Evolutionary conservation across 1,140 invertebrate genomes (phyloP), one percentile per base, ranked within the genome.

Genomic region (Hormaphis cornu): DNA sequence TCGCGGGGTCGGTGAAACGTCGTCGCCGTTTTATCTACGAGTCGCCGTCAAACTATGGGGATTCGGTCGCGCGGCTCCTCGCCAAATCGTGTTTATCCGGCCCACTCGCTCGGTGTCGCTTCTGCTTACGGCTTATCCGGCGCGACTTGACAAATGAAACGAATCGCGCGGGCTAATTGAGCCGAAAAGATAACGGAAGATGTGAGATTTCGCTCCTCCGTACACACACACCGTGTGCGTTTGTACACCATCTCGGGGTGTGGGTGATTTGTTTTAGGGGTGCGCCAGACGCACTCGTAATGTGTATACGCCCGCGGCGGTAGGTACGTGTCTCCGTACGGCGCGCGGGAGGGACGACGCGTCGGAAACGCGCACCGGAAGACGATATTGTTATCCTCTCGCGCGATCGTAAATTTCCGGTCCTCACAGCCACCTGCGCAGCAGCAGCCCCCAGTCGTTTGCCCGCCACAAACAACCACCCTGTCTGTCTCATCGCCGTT

Each of bases 181-280:
- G 61, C 61, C 28, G 61, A 66, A 66, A 66, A 66, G 44, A 66
- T 48, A 66, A 66, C 61, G 50, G 50, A 66, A 66, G 61, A 42
- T 14, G 24, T 7, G 59, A 9, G 18, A 48, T 48, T 48, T 9
- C 6, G 28, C 28, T 14, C 26, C 24, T 14, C 24, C 18, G n/a
- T 10, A 9, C 24, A n/a, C n/a, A n/a, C n/a, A n/a, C n/a, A n/a
- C n/a, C n/a, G n/a, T n/a, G n/a, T n/a, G n/a, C n/a, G n/a, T n/a
- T n/a, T n/a, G n/a, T n/a, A n/a, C 12, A 16, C 35, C 8, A 16
- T 30, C 5, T 14, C 10, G 33, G 35, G 12, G 33, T 5, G n/a
- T 10, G 40, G 26, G 61, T 66, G 61, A 66, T 66, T 66, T 66
- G 61, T 66, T 14, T 16, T 16, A 50, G 50, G 50, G 44, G 61